Base-by-base conservation (phyloP, 1,140 invertebrate genomes). In the Andricus grossulariae region DNA sequence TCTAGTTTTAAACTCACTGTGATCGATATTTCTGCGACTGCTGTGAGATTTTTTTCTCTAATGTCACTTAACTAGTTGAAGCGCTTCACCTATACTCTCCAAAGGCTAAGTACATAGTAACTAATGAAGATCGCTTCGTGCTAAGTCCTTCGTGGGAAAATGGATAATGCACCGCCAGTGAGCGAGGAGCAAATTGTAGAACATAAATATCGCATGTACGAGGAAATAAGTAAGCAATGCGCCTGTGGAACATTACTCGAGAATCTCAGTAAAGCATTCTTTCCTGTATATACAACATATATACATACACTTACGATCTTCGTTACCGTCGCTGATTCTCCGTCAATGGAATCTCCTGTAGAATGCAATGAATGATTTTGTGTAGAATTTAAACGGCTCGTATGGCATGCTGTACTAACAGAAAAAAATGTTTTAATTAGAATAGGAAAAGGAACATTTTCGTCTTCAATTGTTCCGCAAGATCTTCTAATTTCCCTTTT, bases 171-270 rank as follows among this genome's bases (percentile, higher is more conserved):
- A 21, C 60, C 25, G 16, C 16, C 13, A 66, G 7, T 45, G 60
- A 66, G 60, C 25, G 15, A 66, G 60, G 60, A 66, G 60, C 60
- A 66, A 66, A 66, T 66, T 66, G 60, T 66, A 66, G 25, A 66
- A 66, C 60, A 66, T 66, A 39, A 66, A 66, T 66, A 66, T 66
- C 25, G 25, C 60, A 66, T 66, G 60, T 66, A 39, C 60, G 32
- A 66, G 60, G 32, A 66, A 66, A 66, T 66, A 66, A n/a, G 60
- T 66, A 66, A 66, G 60, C 25, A 66, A 66, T 66, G 25, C 10
- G 25, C 60, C 39, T 66, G 25, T 39, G 60, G n/a, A 66, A 25
- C 60, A 66, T 66, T 66, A 66, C 32, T 66, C 4, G 60, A 66
- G 60, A 66, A 66, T 66, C 60, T 45, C 21, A 25, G 60, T 66